A percentile compares a stretch with the other conserved stretches of the same genome.
phyloP scores from a whole-genome alignment of 2,888 invertebrate genomes.

The Notodonta ziczac region DNA sequence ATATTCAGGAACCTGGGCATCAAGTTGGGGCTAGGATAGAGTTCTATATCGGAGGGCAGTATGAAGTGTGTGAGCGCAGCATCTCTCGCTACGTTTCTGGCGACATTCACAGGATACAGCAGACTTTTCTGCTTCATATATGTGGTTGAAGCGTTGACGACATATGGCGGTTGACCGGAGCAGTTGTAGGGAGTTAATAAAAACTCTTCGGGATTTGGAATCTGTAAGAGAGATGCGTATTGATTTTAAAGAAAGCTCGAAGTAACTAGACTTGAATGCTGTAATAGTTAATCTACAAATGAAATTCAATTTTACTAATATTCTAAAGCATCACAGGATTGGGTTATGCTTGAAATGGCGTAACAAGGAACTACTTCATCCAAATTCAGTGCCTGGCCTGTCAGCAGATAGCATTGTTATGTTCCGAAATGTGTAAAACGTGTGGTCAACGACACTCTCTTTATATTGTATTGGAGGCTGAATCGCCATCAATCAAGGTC shows the following conservation, averaged over 20 bases:
- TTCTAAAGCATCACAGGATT: background rate
- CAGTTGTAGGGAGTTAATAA: conserved; percentile 89
- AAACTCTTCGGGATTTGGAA: conserved; percentile 87
- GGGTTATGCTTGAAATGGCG: conserved; percentile 15
- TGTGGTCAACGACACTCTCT: conserved; percentile 29
- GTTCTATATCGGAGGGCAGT: conserved; percentile 94
- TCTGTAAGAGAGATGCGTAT: conserved; percentile 71
- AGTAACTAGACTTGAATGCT: background rate
- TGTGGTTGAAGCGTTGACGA: conserved; percentile 86
- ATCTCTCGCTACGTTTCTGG: conserved; percentile 94
- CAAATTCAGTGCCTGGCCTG: conserved; percentile 23
- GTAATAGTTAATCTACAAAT: background rate
- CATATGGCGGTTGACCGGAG: conserved; percentile 88
- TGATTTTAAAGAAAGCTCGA: background rate
- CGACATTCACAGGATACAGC: conserved; percentile 95
- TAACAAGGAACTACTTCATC: conserved; percentile 24
- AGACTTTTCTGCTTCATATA: conserved; percentile 92
- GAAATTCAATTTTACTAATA: background rate
- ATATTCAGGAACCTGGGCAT: conserved; percentile 93
- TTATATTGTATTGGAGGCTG: conserved; percentile 6
- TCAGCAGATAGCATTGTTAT: conserved; percentile 35
- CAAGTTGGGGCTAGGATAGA: conserved; percentile 94
- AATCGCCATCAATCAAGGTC: conserved; percentile 18
- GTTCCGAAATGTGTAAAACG: conserved; percentile 34
- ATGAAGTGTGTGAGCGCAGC: conserved; percentile 92